Evolutionary conservation across 1,140 invertebrate genomes (phyloP).

Genomic region (Drosophila sp.): DNA sequence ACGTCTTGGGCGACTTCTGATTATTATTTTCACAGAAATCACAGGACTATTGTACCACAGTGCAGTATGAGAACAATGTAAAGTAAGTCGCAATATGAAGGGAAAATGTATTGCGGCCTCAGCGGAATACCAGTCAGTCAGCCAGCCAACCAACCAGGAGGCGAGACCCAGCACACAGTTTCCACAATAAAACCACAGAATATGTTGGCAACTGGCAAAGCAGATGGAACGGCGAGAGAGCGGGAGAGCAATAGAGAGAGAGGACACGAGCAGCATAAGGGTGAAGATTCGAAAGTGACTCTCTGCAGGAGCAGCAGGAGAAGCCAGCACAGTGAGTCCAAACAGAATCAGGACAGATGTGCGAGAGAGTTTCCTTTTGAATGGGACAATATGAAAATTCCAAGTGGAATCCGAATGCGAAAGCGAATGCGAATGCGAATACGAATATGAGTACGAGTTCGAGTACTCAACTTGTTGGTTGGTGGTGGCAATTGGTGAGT

Average conservation of each 20-base stretch:
- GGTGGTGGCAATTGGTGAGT: slow-evolving; percentile 65
- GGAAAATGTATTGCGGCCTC: slow-evolving; percentile 20
- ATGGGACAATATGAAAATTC: slow-evolving; percentile 83
- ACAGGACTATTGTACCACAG: slow-evolving; percentile 7
- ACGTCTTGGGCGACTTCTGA: no score
- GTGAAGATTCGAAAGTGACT: slow-evolving; percentile 60
- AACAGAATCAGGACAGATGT: slow-evolving; percentile 84
- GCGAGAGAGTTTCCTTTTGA: slow-evolving; percentile 77
- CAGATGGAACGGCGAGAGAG: slow-evolving; percentile 66
- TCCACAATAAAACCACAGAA: slow-evolving; percentile 83
- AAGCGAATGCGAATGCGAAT: background rate
- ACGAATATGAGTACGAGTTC: background rate
- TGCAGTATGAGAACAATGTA: slow-evolving; percentile 26
- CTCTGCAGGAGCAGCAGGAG: slow-evolving; percentile 52
- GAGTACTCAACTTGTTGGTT: slow-evolving; percentile 6
- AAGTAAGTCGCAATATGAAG: slow-evolving; percentile 3
- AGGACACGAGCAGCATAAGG: slow-evolving; percentile 66
- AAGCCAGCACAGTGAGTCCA: slow-evolving; percentile 13
- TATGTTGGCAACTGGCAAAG: slow-evolving; percentile 83
- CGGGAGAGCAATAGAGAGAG: slow-evolving; percentile 18
- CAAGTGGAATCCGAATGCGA: slow-evolving; percentile 60
- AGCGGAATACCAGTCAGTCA: slow-evolving; percentile 1
- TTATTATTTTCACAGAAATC: background rate
- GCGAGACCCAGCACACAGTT: slow-evolving; percentile 39
- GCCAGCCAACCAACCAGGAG: slow-evolving; percentile 75